Conservation (phyloP, 1,140 invertebrate species). For the Phortica variegata region DNA sequence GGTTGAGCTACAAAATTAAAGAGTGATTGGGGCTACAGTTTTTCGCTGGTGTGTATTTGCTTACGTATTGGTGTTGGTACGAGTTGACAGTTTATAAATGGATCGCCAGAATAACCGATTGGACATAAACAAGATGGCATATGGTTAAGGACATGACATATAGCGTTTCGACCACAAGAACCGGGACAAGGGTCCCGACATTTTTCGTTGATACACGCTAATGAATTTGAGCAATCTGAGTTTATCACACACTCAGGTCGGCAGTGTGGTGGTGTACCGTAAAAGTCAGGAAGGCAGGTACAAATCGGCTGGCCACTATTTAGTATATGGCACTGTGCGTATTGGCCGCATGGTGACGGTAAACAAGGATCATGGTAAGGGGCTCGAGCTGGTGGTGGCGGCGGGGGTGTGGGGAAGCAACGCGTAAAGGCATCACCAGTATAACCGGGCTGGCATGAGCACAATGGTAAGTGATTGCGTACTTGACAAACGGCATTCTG, state of each 20-base stretch:
- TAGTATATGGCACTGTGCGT: constrained; percentile 59
- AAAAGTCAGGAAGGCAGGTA: constrained; percentile 68
- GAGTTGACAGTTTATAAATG: constrained; percentile 65
- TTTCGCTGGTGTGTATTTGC: constrained; percentile 72
- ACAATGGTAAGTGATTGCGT: constrained; percentile 75
- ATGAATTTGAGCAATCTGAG: constrained; percentile 69
- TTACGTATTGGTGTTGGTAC: constrained; percentile 44
- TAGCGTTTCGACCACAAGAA: constrained; percentile 74
- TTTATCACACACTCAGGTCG: constrained; percentile 71
- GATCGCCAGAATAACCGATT: constrained; percentile 65
- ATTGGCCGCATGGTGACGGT: constrained; percentile 77
- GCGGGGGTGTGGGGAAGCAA: constrained; percentile 61
- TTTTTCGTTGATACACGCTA: constrained; percentile 79
- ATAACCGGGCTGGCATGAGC: constrained; percentile 73
- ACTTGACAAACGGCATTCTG: constrained; percentile 80
- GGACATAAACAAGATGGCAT: constrained; percentile 73
- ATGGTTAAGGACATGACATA: constrained; percentile 74
- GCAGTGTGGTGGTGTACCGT: constrained; percentile 73
- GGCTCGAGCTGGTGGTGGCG: constrained; percentile 55
- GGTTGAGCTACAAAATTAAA: constrained; percentile 62
- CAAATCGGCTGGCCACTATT: constrained; percentile 65
- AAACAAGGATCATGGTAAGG: constrained; percentile 70
- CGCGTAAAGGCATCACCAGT: constrained; percentile 76
- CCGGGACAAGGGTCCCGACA: constrained; percentile 79
- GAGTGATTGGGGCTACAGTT: constrained; percentile 67